Evolutionary conservation across 2,797 vertebrate genomes (phyloP).

Genomic region (Morelia viridis): DNA sequence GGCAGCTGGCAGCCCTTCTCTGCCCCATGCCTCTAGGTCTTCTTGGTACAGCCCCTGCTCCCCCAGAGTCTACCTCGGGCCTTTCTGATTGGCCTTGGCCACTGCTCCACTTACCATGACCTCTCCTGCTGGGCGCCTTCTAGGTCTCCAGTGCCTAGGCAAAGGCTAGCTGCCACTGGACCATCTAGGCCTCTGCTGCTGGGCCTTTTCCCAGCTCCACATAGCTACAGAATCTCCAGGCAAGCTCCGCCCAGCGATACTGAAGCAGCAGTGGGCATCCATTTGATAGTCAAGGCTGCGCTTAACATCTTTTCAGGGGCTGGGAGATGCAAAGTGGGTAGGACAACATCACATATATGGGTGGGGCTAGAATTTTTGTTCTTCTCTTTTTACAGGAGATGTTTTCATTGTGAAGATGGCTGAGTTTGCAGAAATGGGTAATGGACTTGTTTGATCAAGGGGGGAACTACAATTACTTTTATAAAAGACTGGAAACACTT

Average conservation of each 20-base stretch:
- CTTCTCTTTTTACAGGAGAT: background rate
- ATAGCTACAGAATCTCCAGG: too few species aligned
- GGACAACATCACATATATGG: background rate
- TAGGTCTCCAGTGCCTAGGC: background rate
- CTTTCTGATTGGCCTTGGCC: background rate
- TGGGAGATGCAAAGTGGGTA: background rate
- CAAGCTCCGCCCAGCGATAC: background rate
- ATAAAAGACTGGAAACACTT: background rate
- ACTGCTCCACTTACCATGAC: background rate
- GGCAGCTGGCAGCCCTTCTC: background rate
- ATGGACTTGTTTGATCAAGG: background rate
- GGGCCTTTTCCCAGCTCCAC: too few species aligned
- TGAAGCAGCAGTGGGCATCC: background rate
- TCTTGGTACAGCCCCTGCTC: background rate
- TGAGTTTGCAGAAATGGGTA: background rate
- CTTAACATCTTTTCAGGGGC: background rate
- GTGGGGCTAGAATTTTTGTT: background rate
- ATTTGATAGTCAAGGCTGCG: background rate
- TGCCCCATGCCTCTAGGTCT: background rate
- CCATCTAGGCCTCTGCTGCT: background rate
- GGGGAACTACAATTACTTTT: background rate
- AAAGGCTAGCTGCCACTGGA: background rate
- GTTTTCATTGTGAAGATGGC: background rate
- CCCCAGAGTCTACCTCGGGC: background rate
- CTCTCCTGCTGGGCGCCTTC: background rate